A percentile compares a stretch with the other conserved stretches of the same genome.
These are phyloP conservation scores for Danio tinwini DNA, from an alignment of 2,797 vertebrate species.

Conservation along the genomic window DNA sequence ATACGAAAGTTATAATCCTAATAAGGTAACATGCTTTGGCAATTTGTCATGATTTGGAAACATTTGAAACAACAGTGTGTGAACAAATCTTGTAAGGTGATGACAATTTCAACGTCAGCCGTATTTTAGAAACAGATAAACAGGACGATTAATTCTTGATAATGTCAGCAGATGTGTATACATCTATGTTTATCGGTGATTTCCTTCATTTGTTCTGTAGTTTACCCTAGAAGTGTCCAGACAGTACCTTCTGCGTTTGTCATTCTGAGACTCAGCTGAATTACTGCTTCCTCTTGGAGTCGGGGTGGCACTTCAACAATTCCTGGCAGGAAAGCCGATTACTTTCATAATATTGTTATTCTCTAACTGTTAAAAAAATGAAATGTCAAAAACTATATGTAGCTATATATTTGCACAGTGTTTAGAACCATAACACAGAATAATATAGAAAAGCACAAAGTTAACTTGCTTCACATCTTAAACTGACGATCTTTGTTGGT, in stretches of 20 bases:
- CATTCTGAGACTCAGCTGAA: conserved; percentile 67
- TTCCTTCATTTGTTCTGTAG: conserved; percentile 70
- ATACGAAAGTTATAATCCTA: neutral
- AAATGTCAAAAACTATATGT: too few relatives aligned
- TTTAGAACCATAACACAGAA: neutral
- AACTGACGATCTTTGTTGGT: neutral
- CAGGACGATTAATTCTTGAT: conserved; percentile 59
- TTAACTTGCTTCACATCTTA: neutral
- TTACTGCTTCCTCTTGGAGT: conserved; percentile 73
- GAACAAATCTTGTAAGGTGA: conserved; percentile 15
- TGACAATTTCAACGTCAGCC: conserved; percentile 33
- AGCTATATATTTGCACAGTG: too few relatives aligned
- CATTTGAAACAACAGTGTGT: conserved; percentile 6
- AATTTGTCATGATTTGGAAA: neutral
- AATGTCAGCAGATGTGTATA: conserved; percentile 66
- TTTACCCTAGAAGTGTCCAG: conserved; percentile 63
- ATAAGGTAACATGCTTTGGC: conserved; percentile 4
- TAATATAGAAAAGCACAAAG: neutral
- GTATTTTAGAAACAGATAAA: conserved; percentile 60
- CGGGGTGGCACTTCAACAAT: conserved; percentile 65
- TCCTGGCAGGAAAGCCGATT: conserved; percentile 70
- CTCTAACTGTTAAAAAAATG: conserved; percentile 1
- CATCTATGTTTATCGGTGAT: conserved; percentile 64
- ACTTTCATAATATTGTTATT: conserved; percentile 61
- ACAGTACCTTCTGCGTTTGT: conserved; percentile 51